phyloP scores from a whole-genome alignment of 2,888 invertebrate species.

The Noctua pronuba region DNA sequence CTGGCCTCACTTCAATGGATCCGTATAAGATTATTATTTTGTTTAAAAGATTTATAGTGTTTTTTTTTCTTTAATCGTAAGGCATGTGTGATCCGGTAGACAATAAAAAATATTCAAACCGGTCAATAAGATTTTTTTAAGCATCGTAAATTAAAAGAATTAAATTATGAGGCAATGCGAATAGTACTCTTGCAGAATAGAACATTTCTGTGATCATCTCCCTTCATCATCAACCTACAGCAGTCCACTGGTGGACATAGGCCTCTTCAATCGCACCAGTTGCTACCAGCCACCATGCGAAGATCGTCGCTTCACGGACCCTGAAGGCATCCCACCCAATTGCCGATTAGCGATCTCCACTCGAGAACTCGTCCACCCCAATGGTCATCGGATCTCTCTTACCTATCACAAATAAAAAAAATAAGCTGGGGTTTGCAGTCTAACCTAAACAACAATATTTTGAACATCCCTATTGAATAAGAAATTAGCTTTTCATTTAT shows the following conservation, averaged over 20 bases:
- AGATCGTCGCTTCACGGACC: too few relatives aligned
- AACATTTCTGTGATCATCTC: not conserved
- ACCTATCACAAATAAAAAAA: not conserved
- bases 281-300: too few relatives aligned
- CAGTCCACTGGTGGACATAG: too few relatives aligned
- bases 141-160: not conserved
- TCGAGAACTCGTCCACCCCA: too few relatives aligned
- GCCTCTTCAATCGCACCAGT: too few relatives aligned
- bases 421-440: not conserved
- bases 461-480: not conserved
- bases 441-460: not conserved
- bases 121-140: not conserved
- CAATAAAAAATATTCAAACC: not conserved
- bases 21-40: conserved; percentile 61
- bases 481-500: not conserved
- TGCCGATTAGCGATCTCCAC: too few relatives aligned
- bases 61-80: conserved; percentile 10
- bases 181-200: not conserved
- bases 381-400: too few relatives aligned
- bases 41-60: conserved; percentile 26
- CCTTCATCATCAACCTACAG: too few relatives aligned
- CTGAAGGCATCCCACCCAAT: too few relatives aligned
- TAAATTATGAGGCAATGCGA: not conserved
- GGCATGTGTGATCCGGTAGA: conserved; percentile 20
- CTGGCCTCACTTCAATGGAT: conserved; percentile 58